Percentiles rank a stretch among this genome's conserved stretches.
Conservation (phyloP, 2,113 vertebrate genomes). For the Hypanus sabinus region DNA sequence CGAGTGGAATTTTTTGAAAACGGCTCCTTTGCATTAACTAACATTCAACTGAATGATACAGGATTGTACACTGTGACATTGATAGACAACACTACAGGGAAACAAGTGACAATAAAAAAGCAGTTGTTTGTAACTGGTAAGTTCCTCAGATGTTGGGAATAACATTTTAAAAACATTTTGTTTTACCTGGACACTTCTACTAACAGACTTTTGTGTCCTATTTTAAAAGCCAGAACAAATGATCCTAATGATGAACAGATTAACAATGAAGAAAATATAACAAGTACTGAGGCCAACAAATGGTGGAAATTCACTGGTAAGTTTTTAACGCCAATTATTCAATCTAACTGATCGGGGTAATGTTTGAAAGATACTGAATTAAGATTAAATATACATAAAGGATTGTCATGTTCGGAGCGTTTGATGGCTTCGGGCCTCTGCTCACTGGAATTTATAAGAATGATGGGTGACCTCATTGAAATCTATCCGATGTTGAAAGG, state of each 20-base stretch:
- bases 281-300: background rate
- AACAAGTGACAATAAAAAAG: background rate
- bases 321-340: background rate
- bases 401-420: too few species aligned
- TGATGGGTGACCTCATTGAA: too few species aligned
- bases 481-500: too few species aligned
- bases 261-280: background rate
- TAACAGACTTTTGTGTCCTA: background rate
- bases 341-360: background rate
- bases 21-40: background rate
- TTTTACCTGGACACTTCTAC: background rate
- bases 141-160: background rate
- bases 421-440: too few species aligned
- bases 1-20: background rate
- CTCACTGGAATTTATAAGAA: too few species aligned
- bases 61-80: constrained; percentile 3
- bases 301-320: background rate
- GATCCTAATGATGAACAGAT: background rate
- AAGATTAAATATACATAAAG: background rate
- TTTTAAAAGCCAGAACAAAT: constrained; percentile 13
- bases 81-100: background rate
- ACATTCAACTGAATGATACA: constrained; percentile 1
- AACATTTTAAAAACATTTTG: background rate
- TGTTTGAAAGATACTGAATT: background rate
- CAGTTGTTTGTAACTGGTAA: background rate